phyloP scores from a whole-genome alignment of 2,797 vertebrate genomes.

The Cryptoblepharus egeriae region DNA sequence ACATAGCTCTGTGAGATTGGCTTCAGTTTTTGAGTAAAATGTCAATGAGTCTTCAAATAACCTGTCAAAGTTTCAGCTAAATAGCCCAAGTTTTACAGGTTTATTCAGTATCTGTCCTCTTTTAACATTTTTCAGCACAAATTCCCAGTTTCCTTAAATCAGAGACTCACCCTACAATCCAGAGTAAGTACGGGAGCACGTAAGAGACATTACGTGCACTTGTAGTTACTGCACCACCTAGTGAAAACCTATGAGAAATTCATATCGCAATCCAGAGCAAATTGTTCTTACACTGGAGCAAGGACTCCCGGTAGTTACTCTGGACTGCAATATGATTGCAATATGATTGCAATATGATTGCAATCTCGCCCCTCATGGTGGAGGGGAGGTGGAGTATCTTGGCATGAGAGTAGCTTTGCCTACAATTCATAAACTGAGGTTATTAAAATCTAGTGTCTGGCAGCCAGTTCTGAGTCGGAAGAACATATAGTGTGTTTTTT shows the following conservation, averaged over 20 bases:
- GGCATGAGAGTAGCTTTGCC: background rate
- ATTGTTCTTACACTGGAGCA: no score
- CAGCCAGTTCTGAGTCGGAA: background rate
- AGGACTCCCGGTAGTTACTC: no score
- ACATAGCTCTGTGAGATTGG: no score
- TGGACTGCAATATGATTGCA: no score
- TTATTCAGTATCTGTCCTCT: slow-evolving; percentile 17
- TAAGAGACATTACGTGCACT: no score
- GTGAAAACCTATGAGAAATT: no score
- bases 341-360: no score
- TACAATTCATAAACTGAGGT: slow-evolving; percentile 13
- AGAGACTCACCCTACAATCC: no score
- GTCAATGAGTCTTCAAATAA: slow-evolving; percentile 17
- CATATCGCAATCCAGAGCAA: no score
- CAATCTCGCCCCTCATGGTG: background rate
- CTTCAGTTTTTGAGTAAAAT: slow-evolving; percentile 6
- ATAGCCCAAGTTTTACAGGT: slow-evolving; percentile 6
- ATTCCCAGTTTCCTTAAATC: slow-evolving; percentile 2
- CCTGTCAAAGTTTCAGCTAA: slow-evolving; percentile 11
- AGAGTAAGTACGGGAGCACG: no score
- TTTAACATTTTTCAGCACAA: slow-evolving; percentile 15
- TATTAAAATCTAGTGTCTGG: slow-evolving; percentile 26
- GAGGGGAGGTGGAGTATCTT: background rate
- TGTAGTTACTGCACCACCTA: no score
- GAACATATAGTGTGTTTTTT: background rate